Conservation (phyloP, 1,140 invertebrate species). For the Cherax destructor region DNA sequence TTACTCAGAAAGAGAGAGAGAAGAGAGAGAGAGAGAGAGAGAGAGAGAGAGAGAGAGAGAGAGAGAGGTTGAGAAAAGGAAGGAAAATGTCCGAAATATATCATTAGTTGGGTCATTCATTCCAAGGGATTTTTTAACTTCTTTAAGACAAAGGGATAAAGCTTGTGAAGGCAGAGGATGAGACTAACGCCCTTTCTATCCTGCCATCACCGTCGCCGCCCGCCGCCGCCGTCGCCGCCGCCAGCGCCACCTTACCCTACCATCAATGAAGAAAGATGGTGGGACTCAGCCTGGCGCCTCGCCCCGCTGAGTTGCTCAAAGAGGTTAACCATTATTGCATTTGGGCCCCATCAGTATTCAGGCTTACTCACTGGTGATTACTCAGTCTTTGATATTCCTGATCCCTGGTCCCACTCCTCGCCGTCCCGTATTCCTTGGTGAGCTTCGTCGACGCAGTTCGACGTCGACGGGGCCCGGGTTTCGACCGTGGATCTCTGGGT, state of each 20-base stretch:
- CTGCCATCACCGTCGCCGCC: no score
- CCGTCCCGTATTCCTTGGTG: slow-evolving; percentile 1
- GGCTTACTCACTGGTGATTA: slow-evolving; percentile 56
- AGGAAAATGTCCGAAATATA: no score
- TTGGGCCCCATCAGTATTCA: slow-evolving; percentile 57
- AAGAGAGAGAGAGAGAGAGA: no score
- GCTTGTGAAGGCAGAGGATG: no score
- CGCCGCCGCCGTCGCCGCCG: not conserved
- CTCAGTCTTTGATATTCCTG: slow-evolving; percentile 50
- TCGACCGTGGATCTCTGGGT: not conserved
- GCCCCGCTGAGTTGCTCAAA: slow-evolving; percentile 60
- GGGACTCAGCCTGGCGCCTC: slow-evolving; percentile 30
- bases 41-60: no score
- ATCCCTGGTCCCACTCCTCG: slow-evolving; percentile 9
- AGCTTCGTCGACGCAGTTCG: not conserved
- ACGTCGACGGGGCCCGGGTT: not conserved
- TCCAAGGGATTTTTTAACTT: no score
- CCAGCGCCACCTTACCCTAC: not conserved
- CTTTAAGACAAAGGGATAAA: no score
- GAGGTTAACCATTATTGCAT: slow-evolving; percentile 65
- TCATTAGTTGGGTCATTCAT: no score
- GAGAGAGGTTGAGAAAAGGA: no score
- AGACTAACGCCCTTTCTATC: no score
- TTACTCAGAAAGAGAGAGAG: no score
- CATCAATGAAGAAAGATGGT: slow-evolving; percentile 57